These are phyloP conservation scores for Euphonia xanthogaster DNA, from an alignment of 2,797 vertebrate species.

Conservation along the genomic window DNA sequence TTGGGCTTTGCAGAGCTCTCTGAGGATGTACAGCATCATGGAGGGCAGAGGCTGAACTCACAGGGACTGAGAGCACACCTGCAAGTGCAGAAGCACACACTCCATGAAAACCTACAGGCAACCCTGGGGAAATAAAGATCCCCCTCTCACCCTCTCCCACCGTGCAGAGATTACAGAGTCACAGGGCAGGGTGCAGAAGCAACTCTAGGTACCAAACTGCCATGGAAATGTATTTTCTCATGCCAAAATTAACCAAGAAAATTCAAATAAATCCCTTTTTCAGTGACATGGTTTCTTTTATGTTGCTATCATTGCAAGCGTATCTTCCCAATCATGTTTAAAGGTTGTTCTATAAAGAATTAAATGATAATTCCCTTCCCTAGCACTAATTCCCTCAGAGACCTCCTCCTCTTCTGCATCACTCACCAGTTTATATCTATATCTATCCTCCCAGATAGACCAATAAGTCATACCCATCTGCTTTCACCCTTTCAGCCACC, in stretches of 20 bases:
- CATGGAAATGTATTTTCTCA: constrained; percentile 33
- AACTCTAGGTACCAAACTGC: background rate
- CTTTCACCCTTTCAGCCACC: background rate
- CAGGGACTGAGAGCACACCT: background rate
- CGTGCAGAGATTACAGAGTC: background rate
- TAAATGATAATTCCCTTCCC: constrained; percentile 3
- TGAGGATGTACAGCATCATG: fast-evolving
- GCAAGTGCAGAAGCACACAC: background rate
- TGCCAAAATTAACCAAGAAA: constrained; percentile 29
- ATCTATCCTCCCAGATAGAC: background rate
- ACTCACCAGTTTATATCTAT: background rate
- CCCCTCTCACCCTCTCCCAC: background rate
- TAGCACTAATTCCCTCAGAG: background rate
- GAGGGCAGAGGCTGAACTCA: background rate
- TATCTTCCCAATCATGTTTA: background rate
- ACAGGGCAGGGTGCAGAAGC: background rate
- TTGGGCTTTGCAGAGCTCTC: background rate
- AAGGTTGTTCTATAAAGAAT: constrained; percentile 4
- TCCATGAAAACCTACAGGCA: background rate
- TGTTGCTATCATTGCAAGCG: background rate
- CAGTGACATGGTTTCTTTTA: background rate
- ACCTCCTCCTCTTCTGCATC: background rate
- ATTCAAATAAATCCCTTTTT: constrained; percentile 37
- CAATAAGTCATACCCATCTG: background rate
- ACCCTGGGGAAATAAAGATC: background rate